Base-by-base conservation (phyloP, 2,113 vertebrate genomes). In the Daubentonia madagascariensis region DNA sequence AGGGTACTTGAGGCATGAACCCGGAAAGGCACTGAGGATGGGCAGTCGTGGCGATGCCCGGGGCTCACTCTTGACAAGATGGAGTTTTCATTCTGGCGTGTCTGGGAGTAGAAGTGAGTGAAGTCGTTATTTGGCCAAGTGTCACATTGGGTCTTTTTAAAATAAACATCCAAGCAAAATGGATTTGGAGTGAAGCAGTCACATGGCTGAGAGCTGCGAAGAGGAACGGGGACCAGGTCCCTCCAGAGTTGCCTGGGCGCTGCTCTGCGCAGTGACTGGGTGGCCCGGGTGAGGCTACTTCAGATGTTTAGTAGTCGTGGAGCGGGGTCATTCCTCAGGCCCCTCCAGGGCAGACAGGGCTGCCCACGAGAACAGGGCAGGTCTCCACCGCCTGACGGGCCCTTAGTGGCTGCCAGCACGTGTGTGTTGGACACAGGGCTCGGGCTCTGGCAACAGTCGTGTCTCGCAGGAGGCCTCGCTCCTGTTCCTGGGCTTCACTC, bases 21-120 rank as follows among this genome's bases (percentile, higher is more conserved):
- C 28, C 20, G 2, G 0, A 61, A 61, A 37, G 63, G 73, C 45
- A 18, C 63, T 3, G 54, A 4, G 68, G 2, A 10, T 17, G 35
- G 63, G 17, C 0, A 12, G 37, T 32, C 4, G 0, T 2, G 45
- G 18, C 43, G 8, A 3, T 1, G 35, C 28, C 28, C 0, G 14
- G 75, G 40, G 14, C 48, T 73, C 43, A 0, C 25, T 13, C 48
- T 9, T 28, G 6, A 25, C 13, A 6, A 14, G 12, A 0, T 28
- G 20, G 48, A 50, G 3, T 4, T 20, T 9, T 32, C 8, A 40
- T 13, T 43, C 17, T 0, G 45, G 28, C 8, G 2, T 10, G 37
- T 16, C 48, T 57, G 5, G 30, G 30, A 50, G 48, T 50, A 12
- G 22, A 7, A 20, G 6, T 22, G 8, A 22, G 45, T 5, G 5